Evolutionary conservation across 2,888 invertebrate genomes (phyloP).

Genomic region (Odontocerum albicorne): DNA sequence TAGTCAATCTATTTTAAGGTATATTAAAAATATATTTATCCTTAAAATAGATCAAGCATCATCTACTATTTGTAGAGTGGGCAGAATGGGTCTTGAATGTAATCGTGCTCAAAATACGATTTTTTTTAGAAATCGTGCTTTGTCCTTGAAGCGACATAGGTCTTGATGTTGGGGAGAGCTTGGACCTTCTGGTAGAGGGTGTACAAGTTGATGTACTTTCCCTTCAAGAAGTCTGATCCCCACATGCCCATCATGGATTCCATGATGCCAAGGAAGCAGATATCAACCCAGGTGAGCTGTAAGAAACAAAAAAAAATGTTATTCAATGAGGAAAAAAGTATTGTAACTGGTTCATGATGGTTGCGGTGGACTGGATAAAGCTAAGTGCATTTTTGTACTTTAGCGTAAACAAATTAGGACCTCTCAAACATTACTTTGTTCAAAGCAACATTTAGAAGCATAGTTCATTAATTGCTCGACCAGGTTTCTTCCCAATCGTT

Average conservation of each 20-base stretch:
- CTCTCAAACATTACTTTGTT: too few species aligned
- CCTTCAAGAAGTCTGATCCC: conserved; percentile 39
- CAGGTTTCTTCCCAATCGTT: too few species aligned
- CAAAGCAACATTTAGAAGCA: too few species aligned
- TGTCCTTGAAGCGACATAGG: conserved; percentile 41
- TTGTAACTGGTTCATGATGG: neutral
- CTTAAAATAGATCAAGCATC: too few species aligned
- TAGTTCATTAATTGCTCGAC: too few species aligned
- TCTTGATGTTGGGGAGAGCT: conserved; percentile 41
- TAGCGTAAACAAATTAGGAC: too few species aligned
- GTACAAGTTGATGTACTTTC: conserved; percentile 38
- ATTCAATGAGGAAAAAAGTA: too few species aligned
- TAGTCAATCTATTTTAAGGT: too few species aligned
- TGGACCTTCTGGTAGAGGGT: conserved; percentile 39
- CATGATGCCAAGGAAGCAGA: conserved; percentile 46
- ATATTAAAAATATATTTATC: too few species aligned
- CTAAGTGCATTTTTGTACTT: too few species aligned
- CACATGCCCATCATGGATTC: conserved; percentile 43
- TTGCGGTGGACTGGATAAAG: too few species aligned
- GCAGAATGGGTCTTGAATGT: neutral
- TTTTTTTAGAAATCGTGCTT: conserved; percentile 22
- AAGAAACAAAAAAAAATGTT: conserved; percentile 3
- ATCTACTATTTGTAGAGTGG: too few species aligned
- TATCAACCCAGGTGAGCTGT: conserved; percentile 51
- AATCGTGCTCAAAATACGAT: neutral